Evolutionary conservation across 2,113 vertebrate genomes (phyloP), one percentile per base, ranked within the genome.

Genomic region (Rostratula benghalensis): DNA sequence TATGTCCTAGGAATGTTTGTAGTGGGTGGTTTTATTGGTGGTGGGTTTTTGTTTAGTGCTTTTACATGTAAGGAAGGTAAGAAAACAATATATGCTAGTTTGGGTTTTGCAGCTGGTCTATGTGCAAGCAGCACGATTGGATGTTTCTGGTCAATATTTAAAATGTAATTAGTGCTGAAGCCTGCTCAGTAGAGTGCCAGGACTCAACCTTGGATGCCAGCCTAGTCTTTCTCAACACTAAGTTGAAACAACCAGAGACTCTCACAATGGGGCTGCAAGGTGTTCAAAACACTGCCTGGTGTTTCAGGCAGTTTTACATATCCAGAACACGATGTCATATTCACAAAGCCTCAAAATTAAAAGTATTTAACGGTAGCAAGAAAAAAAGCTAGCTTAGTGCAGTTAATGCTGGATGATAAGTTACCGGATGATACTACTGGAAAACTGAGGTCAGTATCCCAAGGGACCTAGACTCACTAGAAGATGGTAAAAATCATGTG

Each of bases 391-490:
- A 82, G 65, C 48, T 87, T 54, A 88, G 50, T 37, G 31, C 48
- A 56, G 24, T 76, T 74, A 43, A 46, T 4, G 4, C 57, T 89
- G 81, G 46, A 37, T 76, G 57, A 28, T 43, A 18, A 89, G 77
- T 76, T 94, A 79, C 87, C 31, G 27, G 91, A 97, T 91, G 87
- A 95, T 76, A 84, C 89, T 69, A 83, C 51, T 90, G 91, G 91
- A 92, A 95, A 95, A 90, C 89, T 90, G 95, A 96, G 89, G 76
- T 95, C 95, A 96, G 76, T 89, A 69, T 95, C 93, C 74, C 93
- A 73, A 73, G 95, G 79, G 94, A 83, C 33, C 10, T 77, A 41
- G 54, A 74, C 86, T 94, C 19, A 14, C 46, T 83, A 67, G 80
- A 86, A 87, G 79, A 89, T 89, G 89, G 87, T 94, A 61, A 91